These are phyloP conservation scores for Ptychadena robeensis DNA, from an alignment of 2,797 vertebrate genomes.

Conservation along the genomic window DNA sequence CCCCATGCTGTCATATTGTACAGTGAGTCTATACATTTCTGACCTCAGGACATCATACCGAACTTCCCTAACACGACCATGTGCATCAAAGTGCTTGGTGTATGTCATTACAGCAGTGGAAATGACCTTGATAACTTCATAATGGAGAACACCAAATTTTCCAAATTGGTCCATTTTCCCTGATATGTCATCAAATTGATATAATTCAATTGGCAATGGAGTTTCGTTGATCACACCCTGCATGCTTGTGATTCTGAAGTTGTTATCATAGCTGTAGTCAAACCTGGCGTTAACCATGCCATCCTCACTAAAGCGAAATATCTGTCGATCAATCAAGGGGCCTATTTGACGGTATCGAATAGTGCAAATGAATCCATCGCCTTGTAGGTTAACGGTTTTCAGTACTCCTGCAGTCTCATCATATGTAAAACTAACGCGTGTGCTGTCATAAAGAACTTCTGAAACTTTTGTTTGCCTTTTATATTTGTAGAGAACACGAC, in stretches of 20 bases:
- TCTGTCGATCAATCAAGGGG: constrained; percentile 94
- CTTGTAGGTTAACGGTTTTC: constrained; percentile 97
- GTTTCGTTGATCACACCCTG: constrained; percentile 98
- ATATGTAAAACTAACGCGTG: constrained; percentile 95
- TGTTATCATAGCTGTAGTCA: constrained; percentile 98
- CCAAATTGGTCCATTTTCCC: constrained; percentile 98
- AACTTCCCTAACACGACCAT: constrained; percentile 95
- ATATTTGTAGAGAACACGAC: constrained; percentile 92
- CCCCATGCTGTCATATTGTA: constrained; percentile 96
- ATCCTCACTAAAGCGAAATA: constrained; percentile 96
- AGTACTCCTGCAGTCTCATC: constrained; percentile 95
- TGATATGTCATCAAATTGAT: constrained; percentile 98
- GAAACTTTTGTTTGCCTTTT: constrained; percentile 92
- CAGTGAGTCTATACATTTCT: constrained; percentile 97
- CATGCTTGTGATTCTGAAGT: constrained; percentile 95
- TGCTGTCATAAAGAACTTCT: constrained; percentile 95
- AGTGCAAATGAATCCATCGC: constrained; percentile 96
- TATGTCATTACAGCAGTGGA: constrained; percentile 98
- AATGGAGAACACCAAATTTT: constrained; percentile 98
- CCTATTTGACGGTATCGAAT: constrained; percentile 96
- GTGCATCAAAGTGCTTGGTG: constrained; percentile 96
- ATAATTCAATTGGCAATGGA: constrained; percentile 94
- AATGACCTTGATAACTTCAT: constrained; percentile 98
- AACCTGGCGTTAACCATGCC: constrained; percentile 98
- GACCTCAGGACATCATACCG: constrained; percentile 98